These are phyloP conservation scores for Epinephelus lanceolatus DNA, from an alignment of 2,113 vertebrate species.

Conservation along the genomic window DNA sequence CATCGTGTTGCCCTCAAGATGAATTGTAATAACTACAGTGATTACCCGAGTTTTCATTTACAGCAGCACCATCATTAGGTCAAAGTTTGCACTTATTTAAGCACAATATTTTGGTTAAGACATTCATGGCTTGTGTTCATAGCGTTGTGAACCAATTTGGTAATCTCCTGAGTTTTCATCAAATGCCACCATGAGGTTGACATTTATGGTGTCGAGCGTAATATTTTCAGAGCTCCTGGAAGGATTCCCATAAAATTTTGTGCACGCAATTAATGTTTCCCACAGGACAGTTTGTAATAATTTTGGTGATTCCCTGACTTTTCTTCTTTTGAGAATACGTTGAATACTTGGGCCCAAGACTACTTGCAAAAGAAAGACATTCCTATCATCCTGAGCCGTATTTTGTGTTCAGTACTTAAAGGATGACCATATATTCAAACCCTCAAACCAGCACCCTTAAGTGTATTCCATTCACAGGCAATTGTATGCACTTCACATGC, in stretches of 20 bases:
- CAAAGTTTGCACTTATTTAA: background rate
- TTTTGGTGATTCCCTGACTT: no score
- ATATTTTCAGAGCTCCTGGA: background rate
- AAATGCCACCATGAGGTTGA: background rate
- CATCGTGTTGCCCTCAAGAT: background rate
- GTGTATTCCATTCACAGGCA: no score
- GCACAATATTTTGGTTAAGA: background rate
- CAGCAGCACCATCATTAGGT: background rate
- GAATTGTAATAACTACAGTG: no score
- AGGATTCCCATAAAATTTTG: background rate
- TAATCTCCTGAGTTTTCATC: background rate
- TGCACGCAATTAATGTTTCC: no score
- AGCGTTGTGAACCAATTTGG: no score
- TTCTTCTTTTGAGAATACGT: background rate
- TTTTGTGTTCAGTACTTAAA: background rate
- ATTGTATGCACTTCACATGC: no score
- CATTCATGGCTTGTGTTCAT: background rate
- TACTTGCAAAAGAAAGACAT: background rate
- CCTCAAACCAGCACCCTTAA: no score
- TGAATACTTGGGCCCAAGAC: no score
- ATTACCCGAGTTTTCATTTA: no score
- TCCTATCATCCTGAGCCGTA: background rate
- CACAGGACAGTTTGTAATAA: no score
- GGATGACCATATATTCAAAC: no score
- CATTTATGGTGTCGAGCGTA: background rate